Evolutionary conservation across 2,113 vertebrate species (phyloP), one percentile per base, ranked within the genome.

Genomic region (Pachyramphus minor): DNA sequence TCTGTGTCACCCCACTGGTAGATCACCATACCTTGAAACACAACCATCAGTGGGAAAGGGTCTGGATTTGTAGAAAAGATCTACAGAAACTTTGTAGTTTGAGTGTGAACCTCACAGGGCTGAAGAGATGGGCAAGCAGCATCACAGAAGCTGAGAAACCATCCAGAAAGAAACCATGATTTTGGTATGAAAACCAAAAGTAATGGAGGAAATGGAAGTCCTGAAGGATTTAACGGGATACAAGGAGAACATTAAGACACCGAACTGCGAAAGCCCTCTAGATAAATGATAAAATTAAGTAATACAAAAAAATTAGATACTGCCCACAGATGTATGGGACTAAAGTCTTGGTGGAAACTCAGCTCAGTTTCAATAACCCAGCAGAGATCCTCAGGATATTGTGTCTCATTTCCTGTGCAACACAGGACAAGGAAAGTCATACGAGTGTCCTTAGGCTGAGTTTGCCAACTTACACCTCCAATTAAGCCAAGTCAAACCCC

Each of bases 101-200:
- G 47, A 33, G 11, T 56, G 39, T 68, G 44, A 90, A 68, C 8
- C 22, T 87, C 63, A 39, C 2, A 7, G 11, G 19, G 30, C 52
- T 75, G 33, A 84, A n/a, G 8, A 73, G 8, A 50, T 39, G 47
- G 35, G 27, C 47, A 84, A 77, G 42, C 8, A 83, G 33, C 58
- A 83, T 47, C 39, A 87, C 9, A 50, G 62, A 78, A 71, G 11
- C 9, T 49, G n/a, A 66, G 73, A 82, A 90, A 83, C 1, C 18
- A 52, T 20, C 6, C 0, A 73, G 71, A 66, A 72, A 31, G 0
- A 8, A 7, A 0, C 0, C 28, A 62, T 5, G 12, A 30, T 59
- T 72, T 68, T 68, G 25, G 27, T 53, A 82, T 3, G 30, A 82
- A 86, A 87, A 17, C 8, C 22, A 47, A 74, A 92, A 81, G 68